Evolutionary conservation across 2,888 invertebrate species (phyloP).

Genomic region (Ethmia dodecea): DNA sequence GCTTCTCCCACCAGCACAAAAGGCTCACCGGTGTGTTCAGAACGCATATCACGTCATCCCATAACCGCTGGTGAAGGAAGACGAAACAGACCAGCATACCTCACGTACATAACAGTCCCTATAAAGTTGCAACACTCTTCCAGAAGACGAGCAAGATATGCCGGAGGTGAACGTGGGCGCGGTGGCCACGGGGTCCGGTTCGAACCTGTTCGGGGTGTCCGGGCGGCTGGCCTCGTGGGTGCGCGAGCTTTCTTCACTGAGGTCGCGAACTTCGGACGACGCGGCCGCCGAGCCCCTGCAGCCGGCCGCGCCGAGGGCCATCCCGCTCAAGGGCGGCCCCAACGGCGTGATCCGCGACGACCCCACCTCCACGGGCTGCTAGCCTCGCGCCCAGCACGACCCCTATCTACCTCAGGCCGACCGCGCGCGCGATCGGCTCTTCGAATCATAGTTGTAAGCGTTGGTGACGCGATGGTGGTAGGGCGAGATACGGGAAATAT

Average conservation of each 20-base stretch:
- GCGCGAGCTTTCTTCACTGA: constrained; percentile 67
- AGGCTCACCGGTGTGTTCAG: too few relatives aligned
- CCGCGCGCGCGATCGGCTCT: constrained; percentile 43
- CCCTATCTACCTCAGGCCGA: constrained; percentile 53
- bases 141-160: constrained; percentile 63
- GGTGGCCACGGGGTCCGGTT: constrained; percentile 65
- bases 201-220: constrained; percentile 71
- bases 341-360: constrained; percentile 42
- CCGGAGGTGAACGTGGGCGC: constrained; percentile 68
- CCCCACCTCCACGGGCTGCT: constrained; percentile 25
- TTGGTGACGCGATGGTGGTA: constrained; percentile 63
- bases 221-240: constrained; percentile 71
- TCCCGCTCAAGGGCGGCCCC: constrained; percentile 25
- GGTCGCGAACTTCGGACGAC: constrained; percentile 55
- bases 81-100: too few relatives aligned
- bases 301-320: constrained; percentile 25
- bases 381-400: constrained; percentile 13
- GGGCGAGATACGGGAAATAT: too few relatives aligned
- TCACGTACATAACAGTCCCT: constrained; percentile 7
- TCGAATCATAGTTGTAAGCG: constrained; percentile 67
- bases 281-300: constrained; percentile 53
- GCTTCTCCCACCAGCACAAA: too few relatives aligned
- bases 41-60: too few relatives aligned
- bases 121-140: too few relatives aligned
- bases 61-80: too few relatives aligned